phyloP scores from a whole-genome alignment of 2,113 vertebrate species.

The Oxyura jamaicensis region DNA sequence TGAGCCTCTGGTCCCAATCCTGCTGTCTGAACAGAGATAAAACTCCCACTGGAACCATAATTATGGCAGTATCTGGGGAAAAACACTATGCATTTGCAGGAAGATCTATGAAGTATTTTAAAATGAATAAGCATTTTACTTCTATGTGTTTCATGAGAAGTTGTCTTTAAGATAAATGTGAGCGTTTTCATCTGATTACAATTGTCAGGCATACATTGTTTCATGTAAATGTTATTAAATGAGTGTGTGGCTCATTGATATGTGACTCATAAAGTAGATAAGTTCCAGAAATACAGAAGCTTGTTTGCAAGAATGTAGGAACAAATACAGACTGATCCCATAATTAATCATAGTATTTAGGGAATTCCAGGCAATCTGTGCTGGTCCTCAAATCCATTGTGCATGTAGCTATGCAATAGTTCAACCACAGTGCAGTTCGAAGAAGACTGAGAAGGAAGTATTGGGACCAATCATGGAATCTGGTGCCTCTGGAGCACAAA shows the following conservation, averaged over 20 bases:
- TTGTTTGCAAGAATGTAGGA: conserved; percentile 53
- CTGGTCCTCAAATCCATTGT: conserved; percentile 20
- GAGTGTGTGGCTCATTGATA: neutral
- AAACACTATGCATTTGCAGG: neutral
- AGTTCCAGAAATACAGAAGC: conserved; percentile 73
- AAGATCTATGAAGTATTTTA: conserved; percentile 46
- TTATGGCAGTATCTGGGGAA: neutral
- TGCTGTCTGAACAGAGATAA: conserved; percentile 18
- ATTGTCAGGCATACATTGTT: conserved; percentile 25
- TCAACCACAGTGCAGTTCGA: conserved; percentile 38
- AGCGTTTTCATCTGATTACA: conserved; percentile 49
- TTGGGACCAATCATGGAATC: neutral
- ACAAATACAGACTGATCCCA: conserved; percentile 49
- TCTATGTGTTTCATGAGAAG: conserved; percentile 54
- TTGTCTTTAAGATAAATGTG: conserved; percentile 56
- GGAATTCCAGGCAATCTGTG: conserved; percentile 52
- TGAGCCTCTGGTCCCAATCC: neutral
- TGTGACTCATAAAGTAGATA: conserved; percentile 32
- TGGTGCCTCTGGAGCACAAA: neutral
- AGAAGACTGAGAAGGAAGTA: neutral
- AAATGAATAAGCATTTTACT: conserved; percentile 42
- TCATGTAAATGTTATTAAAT: conserved; percentile 38
- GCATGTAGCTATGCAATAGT: neutral
- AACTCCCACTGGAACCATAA: neutral
- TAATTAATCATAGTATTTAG: conserved; percentile 49